phyloP scores from a whole-genome alignment of 2,797 vertebrate species.

The Miichthys miiuy region DNA sequence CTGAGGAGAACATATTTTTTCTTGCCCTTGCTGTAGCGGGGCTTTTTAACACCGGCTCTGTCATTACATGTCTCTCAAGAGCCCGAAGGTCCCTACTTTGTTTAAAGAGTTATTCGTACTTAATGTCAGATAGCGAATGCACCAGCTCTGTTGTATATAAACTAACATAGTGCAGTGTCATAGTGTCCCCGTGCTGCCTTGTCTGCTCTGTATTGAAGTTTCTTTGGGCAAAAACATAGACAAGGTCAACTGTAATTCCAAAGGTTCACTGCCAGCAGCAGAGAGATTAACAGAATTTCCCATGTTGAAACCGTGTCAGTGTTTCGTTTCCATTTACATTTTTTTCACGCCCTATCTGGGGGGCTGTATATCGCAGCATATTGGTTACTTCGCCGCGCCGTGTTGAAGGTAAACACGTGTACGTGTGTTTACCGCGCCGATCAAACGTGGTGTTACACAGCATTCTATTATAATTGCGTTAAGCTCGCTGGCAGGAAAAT shows the following conservation, averaged over 20 bases:
- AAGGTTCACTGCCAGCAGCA: conserved; percentile 69
- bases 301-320: conserved; percentile 55
- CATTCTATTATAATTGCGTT: conserved; percentile 70
- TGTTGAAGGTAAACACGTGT: conserved; percentile 63
- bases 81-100: conserved; percentile 57
- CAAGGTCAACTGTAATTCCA: conserved; percentile 76
- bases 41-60: conserved; percentile 64
- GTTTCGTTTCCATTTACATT: conserved; percentile 45
- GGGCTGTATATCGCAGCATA: neutral
- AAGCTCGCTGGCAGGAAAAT: conserved; percentile 76
- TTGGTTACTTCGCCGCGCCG: conserved; percentile 34
- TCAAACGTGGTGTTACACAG: conserved; percentile 56
- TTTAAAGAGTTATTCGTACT: conserved; percentile 58
- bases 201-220: conserved; percentile 65
- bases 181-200: conserved; percentile 45
- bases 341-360: conserved; percentile 20
- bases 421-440: conserved; percentile 59
- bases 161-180: conserved; percentile 48
- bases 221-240: conserved; percentile 70
- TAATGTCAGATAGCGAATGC: conserved; percentile 41
- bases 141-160: conserved; percentile 44
- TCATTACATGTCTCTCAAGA: conserved; percentile 64
- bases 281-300: conserved; percentile 71
- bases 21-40: conserved; percentile 61
- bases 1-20: conserved; percentile 63